Conservation (phyloP, 2,113 vertebrate species). For the Tympanuchus pallidicinctus region DNA sequence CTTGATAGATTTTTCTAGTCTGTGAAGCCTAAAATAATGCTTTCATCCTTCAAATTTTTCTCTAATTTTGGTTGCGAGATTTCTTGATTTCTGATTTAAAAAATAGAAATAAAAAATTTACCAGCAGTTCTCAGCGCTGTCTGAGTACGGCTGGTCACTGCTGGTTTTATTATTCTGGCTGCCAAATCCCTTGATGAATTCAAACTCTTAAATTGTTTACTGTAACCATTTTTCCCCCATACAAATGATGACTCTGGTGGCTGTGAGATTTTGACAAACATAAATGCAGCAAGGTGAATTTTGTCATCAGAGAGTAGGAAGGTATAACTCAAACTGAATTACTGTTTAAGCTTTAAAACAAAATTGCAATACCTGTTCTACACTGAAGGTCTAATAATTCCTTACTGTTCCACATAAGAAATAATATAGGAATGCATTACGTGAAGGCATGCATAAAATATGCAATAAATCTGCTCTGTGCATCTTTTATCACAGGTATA, state of each 20-base stretch:
- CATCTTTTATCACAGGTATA: conserved; percentile 50
- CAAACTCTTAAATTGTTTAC: background rate
- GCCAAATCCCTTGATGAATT: conserved; percentile 18
- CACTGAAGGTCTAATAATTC: conserved; percentile 27
- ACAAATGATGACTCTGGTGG: background rate
- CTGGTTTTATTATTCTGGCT: background rate
- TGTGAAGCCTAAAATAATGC: background rate
- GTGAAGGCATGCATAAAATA: conserved; percentile 71
- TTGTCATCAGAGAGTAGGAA: background rate
- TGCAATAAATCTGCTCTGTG: conserved; percentile 56
- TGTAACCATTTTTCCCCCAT: background rate
- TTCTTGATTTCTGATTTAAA: background rate
- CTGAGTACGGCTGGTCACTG: background rate
- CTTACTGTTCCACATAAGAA: conserved; percentile 36
- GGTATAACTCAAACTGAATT: background rate
- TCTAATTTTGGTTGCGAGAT: background rate
- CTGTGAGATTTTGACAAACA: background rate
- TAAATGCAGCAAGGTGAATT: conserved; percentile 9
- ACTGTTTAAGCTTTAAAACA: background rate
- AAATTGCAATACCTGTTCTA: background rate
- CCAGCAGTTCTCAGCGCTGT: background rate
- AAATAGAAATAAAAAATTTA: background rate
- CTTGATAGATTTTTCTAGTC: background rate
- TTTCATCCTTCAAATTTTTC: conserved; percentile 14
- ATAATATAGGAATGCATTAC: conserved; percentile 70